Conservation (phyloP, 2,888 invertebrate species). For the Chesias legatella region DNA sequence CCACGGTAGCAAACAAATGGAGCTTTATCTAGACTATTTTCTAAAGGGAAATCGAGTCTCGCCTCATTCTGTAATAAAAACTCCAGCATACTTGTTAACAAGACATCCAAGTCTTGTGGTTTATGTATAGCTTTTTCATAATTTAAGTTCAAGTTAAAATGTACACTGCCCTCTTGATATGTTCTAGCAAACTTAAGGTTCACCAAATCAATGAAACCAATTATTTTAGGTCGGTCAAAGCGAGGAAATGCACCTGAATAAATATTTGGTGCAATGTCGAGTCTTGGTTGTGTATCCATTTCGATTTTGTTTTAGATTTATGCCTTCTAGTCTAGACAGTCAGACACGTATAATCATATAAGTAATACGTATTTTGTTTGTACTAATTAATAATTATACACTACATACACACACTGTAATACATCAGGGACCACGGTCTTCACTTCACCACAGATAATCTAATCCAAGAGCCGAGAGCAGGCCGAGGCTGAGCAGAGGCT, state of each 20-base stretch:
- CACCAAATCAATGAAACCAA: constrained; percentile 80
- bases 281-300: constrained; percentile 45
- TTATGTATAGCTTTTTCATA: constrained; percentile 54
- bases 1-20: constrained; percentile 86
- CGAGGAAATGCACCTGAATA: constrained; percentile 58
- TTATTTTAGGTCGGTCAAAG: constrained; percentile 70
- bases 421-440: too few species aligned
- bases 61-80: constrained; percentile 73
- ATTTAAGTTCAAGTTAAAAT: constrained; percentile 68
- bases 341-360: too few species aligned
- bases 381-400: too few species aligned
- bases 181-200: constrained; percentile 74
- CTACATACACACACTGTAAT: too few species aligned
- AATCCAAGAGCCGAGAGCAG: too few species aligned
- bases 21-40: constrained; percentile 41
- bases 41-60: constrained; percentile 40
- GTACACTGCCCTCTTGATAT: constrained; percentile 49
- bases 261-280: constrained; percentile 41
- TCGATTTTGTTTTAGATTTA: background rate
- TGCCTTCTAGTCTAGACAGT: too few species aligned
- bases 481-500: too few species aligned
- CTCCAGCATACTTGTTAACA: constrained; percentile 72
- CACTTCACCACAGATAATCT: too few species aligned
- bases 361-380: too few species aligned
- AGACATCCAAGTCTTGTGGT: constrained; percentile 63